Evolutionary conservation across 30 jellyfish, hydroid and myxozoan genomes (phyloP).

Genomic region (Turritopsis dohrnii): DNA sequence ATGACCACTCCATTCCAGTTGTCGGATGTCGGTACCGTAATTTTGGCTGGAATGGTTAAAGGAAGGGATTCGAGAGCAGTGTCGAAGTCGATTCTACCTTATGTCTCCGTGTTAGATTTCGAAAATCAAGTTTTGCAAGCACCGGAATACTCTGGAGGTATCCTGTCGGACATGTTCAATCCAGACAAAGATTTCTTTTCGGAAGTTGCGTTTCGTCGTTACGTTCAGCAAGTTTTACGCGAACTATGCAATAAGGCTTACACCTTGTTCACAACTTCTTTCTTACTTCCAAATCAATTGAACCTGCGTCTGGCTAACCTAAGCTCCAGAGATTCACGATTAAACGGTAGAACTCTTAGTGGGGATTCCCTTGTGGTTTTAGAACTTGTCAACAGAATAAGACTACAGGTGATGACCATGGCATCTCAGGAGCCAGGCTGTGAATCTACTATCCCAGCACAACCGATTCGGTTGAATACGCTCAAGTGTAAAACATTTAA

Average conservation of each 20-base stretch:
- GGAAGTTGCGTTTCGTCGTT: slow-evolving; percentile 45
- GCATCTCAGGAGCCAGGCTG: background rate
- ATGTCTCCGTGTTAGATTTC: slow-evolving; percentile 64
- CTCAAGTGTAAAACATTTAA: background rate
- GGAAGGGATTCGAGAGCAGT: slow-evolving; percentile 30
- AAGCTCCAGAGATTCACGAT: background rate
- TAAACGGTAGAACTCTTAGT: background rate
- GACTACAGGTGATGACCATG: background rate
- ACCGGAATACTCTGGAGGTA: slow-evolving; percentile 65
- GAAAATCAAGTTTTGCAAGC: slow-evolving; percentile 59
- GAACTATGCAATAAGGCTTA: background rate
- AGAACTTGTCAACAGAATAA: background rate
- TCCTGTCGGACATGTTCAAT: slow-evolving; percentile 43
- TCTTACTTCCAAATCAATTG: background rate
- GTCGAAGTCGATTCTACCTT: slow-evolving; percentile 49
- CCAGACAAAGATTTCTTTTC: slow-evolving; percentile 60
- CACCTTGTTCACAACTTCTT: background rate
- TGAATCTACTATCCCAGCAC: background rate
- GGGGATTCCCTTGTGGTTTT: background rate
- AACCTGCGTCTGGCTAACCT: background rate
- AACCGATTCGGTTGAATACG: background rate
- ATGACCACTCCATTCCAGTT: slow-evolving; percentile 54
- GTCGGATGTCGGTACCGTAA: slow-evolving; percentile 36
- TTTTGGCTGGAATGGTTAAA: slow-evolving; percentile 68
- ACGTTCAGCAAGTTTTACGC: slow-evolving; percentile 21